A percentile compares a stretch with the other conserved stretches of the same genome.
Evolutionary conservation across 2,888 invertebrate species (phyloP).

Genomic region (Drosophila colorata): DNA sequence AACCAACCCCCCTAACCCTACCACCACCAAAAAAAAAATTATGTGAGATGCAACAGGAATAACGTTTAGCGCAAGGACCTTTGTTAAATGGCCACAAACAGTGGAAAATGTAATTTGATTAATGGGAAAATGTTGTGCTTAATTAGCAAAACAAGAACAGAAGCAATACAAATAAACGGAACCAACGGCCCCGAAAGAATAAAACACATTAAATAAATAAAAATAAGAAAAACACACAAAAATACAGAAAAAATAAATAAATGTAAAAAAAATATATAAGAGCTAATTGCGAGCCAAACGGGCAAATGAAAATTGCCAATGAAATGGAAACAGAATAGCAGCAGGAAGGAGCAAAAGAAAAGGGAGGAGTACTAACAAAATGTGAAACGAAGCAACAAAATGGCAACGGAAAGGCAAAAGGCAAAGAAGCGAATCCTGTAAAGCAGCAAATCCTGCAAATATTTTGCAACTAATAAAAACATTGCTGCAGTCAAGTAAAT

Average conservation of each 20-base stretch:
- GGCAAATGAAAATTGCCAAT: slow-evolving; percentile 53
- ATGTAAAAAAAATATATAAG: slow-evolving; percentile 36
- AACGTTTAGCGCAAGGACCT: slow-evolving; percentile 12
- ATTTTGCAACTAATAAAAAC: slow-evolving; percentile 71
- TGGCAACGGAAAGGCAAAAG: slow-evolving; percentile 20
- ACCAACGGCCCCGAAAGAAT: slow-evolving; percentile 8
- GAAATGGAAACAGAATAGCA: slow-evolving; percentile 39
- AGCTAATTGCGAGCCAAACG: slow-evolving; percentile 67
- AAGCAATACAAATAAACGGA: slow-evolving; percentile 49
- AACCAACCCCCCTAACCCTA: too few species aligned
- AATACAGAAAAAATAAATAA: slow-evolving; percentile 4
- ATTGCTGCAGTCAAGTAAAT: slow-evolving; percentile 68
- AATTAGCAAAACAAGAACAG: slow-evolving; percentile 65
- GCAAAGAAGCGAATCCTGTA: slow-evolving; percentile 13
- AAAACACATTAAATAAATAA: slow-evolving; percentile 47
- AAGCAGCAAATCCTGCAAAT: slow-evolving; percentile 43
- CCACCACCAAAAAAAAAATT: slow-evolving; percentile 22
- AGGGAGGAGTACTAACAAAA: slow-evolving; percentile 6
- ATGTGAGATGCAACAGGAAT: slow-evolving; percentile 49
- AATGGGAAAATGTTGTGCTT: slow-evolving; percentile 77
- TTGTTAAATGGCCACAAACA: slow-evolving; percentile 36
- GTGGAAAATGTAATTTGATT: slow-evolving; percentile 74
- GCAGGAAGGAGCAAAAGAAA: not conserved
- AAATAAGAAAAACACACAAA: slow-evolving; percentile 32
- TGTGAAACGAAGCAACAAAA: slow-evolving; percentile 10